Conservation (phyloP, 2,888 invertebrate genomes). For the Drosophila diplacantha region DNA sequence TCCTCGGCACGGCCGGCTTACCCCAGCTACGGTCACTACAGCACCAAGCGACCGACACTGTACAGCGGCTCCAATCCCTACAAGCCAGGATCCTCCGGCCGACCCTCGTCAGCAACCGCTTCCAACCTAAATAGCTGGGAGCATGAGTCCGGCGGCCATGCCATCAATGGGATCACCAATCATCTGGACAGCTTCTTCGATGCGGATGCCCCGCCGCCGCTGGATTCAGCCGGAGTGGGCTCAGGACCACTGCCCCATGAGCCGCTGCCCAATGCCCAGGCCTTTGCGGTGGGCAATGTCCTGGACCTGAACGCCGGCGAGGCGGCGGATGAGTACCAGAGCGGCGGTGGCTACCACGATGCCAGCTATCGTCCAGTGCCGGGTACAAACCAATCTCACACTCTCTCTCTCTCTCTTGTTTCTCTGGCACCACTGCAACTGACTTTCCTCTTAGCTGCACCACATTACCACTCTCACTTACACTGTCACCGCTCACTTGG, state of each 20-base stretch:
- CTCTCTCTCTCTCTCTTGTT: conserved; percentile 12
- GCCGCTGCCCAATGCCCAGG: conserved; percentile 60
- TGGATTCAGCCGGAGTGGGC: conserved; percentile 16
- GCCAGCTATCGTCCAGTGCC: conserved; percentile 76
- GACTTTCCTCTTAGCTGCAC: conserved; percentile 43
- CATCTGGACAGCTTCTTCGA: conserved; percentile 77
- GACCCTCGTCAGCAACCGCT: conserved; percentile 37
- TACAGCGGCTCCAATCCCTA: conserved; percentile 54
- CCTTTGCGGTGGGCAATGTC: conserved; percentile 75
- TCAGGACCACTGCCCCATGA: conserved; percentile 44
- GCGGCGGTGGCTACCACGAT: conserved; percentile 62
- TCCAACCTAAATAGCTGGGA: conserved; percentile 71
- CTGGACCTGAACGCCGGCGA: conserved; percentile 74
- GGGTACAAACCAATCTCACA: conserved; percentile 68
- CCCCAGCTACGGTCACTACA: conserved; percentile 59
- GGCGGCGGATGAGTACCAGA: conserved; percentile 68
- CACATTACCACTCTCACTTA: conserved; percentile 28
- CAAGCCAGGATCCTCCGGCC: conserved; percentile 54
- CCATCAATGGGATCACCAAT: conserved; percentile 74
- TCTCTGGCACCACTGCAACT: conserved; percentile 46
- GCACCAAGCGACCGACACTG: conserved; percentile 69
- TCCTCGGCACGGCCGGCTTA: conserved; percentile 47
- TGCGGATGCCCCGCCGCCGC: conserved; percentile 56
- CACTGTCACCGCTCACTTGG: conserved; percentile 19
- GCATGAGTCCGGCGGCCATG: conserved; percentile 72